Evolutionary conservation across 2,797 vertebrate genomes (phyloP).

Genomic region (Apogon talboti): DNA sequence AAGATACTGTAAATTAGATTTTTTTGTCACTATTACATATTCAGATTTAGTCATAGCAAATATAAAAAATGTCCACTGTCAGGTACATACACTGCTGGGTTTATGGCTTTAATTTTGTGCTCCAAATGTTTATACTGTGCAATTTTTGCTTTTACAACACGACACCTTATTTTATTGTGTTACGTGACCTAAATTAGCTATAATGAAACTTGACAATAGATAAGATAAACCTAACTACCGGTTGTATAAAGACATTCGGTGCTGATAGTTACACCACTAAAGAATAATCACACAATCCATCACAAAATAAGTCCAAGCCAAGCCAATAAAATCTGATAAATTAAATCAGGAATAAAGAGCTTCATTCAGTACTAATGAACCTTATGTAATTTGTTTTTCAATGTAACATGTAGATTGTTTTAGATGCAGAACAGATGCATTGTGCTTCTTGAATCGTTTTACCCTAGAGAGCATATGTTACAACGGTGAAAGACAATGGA

Average conservation of each 20-base stretch:
- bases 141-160: background rate
- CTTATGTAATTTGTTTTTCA: conserved; percentile 1
- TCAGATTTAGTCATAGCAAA: no score
- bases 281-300: background rate
- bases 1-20: no score
- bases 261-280: background rate
- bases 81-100: background rate
- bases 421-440: background rate
- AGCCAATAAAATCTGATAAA: conserved; percentile 1
- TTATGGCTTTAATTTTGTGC: no score
- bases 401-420: background rate
- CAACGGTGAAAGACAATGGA: background rate
- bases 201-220: background rate
- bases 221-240: background rate
- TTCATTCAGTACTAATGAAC: background rate
- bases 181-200: background rate
- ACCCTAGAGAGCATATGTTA: conserved; percentile 1
- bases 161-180: background rate
- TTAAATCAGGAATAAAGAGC: background rate
- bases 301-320: background rate
- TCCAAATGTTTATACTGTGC: background rate
- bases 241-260: background rate
- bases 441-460: conserved; percentile 1
- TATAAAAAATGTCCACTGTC: background rate
- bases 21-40: no score